Percentiles rank a stretch among this genome's conserved stretches.
Evolutionary conservation across 2,797 vertebrate genomes (phyloP).

Genomic region (Rachycentron canadum): DNA sequence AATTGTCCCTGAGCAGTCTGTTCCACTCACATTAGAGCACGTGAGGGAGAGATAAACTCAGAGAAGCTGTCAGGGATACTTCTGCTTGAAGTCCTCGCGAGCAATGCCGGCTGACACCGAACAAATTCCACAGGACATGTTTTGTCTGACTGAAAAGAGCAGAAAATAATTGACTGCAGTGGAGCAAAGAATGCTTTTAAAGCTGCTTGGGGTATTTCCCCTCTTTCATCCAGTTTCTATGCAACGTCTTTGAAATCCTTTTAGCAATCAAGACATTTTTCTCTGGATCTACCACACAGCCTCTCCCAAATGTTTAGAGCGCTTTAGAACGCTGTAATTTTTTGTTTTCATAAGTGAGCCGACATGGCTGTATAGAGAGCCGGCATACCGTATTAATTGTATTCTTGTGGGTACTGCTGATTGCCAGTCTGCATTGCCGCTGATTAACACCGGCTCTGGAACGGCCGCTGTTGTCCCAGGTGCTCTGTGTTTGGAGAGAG

Average conservation of each 20-base stretch:
- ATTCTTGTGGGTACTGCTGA: conserved; percentile 77
- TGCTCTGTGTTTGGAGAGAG: conserved; percentile 86
- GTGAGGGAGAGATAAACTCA: neutral
- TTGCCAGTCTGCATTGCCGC: conserved; percentile 79
- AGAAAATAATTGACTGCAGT: conserved; percentile 66
- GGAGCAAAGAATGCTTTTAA: conserved; percentile 73
- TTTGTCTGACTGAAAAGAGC: conserved; percentile 67
- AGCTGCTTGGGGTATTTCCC: conserved; percentile 58
- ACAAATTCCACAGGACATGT: conserved; percentile 64
- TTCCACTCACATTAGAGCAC: neutral
- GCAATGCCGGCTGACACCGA: conserved; percentile 43
- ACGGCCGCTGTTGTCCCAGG: conserved; percentile 88
- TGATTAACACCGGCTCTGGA: conserved; percentile 86
- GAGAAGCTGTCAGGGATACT: neutral
- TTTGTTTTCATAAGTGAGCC: conserved; percentile 79
- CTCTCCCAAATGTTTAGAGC: conserved; percentile 68
- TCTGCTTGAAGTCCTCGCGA: conserved; percentile 38
- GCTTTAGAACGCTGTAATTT: conserved; percentile 69
- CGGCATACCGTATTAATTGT: conserved; percentile 75
- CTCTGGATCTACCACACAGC: conserved; percentile 65
- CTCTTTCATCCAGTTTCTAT: conserved; percentile 68
- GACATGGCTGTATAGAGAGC: conserved; percentile 55
- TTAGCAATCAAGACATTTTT: conserved; percentile 79
- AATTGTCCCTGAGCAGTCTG: neutral
- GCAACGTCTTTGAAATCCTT: conserved; percentile 76